A percentile compares a stretch with the other conserved stretches of the same genome.
Conservation (phyloP, 1,140 invertebrate species). For the Lerema accius region DNA sequence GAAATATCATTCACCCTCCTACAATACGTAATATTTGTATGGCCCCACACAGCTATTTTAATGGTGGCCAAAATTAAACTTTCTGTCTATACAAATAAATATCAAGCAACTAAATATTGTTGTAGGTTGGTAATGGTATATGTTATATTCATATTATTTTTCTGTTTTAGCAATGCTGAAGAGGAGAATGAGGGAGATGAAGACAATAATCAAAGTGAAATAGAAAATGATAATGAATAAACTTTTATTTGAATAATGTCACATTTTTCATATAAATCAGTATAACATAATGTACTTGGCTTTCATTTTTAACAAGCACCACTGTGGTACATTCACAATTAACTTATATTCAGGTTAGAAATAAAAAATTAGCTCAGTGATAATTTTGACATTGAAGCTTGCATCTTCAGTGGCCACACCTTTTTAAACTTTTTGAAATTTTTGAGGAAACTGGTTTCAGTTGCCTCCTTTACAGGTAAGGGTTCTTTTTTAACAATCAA, state of each 20-base stretch:
- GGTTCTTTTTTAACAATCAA: conserved; percentile 68
- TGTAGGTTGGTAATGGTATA: no score
- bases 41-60: no score
- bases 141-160: neutral
- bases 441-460: conserved; percentile 39
- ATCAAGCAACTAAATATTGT: no score
- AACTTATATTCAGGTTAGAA: neutral
- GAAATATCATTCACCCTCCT: no score
- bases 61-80: no score
- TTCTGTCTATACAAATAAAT: no score
- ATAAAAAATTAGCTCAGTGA: conserved; percentile 26
- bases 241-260: conserved; percentile 11
- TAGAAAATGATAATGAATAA: conserved; percentile 37
- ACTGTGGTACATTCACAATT: conserved; percentile 13
- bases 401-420: conserved; percentile 70
- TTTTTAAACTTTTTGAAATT: conserved; percentile 79
- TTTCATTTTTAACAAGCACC: conserved; percentile 32
- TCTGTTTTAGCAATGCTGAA: conserved; percentile 26
- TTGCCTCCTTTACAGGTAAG: conserved; percentile 38
- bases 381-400: conserved; percentile 48
- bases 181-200: conserved; percentile 2
- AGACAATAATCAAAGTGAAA: conserved; percentile 28
- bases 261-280: conserved; percentile 35
- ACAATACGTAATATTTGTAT: no score
- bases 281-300: conserved; percentile 33